Percentiles rank a stretch among this genome's conserved stretches.
phyloP scores from a whole-genome alignment of 2,113 vertebrate genomes.

The Aepyceros melampus region DNA sequence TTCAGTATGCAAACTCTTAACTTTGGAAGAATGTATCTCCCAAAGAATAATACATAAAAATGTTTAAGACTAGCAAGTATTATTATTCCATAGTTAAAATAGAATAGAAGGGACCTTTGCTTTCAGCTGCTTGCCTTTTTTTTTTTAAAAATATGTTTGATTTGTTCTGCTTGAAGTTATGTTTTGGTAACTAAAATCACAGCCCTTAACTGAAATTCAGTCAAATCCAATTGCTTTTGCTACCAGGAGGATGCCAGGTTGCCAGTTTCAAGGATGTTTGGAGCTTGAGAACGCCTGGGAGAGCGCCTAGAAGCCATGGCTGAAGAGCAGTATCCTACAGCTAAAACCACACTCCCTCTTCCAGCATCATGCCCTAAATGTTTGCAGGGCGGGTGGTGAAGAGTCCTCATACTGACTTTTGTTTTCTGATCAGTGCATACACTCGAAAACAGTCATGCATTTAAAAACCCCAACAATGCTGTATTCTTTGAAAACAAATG shows the following conservation, averaged over 20 bases:
- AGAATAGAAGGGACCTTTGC: neutral
- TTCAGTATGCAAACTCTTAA: neutral
- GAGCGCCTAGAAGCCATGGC: neutral
- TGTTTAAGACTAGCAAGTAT: neutral
- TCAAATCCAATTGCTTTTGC: neutral
- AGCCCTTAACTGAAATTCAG: neutral
- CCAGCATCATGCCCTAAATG: neutral
- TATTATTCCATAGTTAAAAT: neutral
- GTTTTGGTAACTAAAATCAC: neutral
- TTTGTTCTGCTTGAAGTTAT: neutral
- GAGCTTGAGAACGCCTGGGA: neutral
- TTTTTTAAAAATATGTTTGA: neutral
- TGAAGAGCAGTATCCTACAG: neutral
- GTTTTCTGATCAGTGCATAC: slow-evolving; percentile 50
- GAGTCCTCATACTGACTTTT: slow-evolving; percentile 27
- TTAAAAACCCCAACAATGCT: slow-evolving; percentile 49
- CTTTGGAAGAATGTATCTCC: neutral
- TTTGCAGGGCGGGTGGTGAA: neutral
- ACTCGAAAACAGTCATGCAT: slow-evolving; percentile 42
- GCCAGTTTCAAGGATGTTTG: neutral
- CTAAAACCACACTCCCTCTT: neutral
- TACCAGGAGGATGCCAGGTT: neutral
- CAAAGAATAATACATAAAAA: neutral
- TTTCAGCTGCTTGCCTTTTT: neutral
- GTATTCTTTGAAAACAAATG: slow-evolving; percentile 66